These are phyloP conservation scores for Elephantulus edwardii DNA, from an alignment of 2,113 vertebrate genomes.

Conservation along the genomic window DNA sequence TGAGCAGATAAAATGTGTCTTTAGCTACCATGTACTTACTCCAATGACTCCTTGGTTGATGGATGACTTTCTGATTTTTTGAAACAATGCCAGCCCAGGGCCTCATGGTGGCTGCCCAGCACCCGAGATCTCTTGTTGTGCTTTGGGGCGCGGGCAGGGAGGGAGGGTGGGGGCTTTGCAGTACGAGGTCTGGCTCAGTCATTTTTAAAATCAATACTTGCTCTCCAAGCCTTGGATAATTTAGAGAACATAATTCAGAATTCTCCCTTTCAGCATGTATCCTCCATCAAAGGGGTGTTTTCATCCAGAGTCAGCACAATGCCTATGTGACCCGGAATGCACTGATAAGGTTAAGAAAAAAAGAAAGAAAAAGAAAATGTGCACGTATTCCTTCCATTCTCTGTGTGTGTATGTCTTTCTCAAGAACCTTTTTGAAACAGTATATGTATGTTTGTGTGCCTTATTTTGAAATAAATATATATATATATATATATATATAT, in stretches of 20 bases:
- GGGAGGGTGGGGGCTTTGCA: slow-evolving; percentile 80
- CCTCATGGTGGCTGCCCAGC: slow-evolving; percentile 77
- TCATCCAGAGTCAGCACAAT: slow-evolving; percentile 87
- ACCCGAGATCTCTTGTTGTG: slow-evolving; percentile 84
- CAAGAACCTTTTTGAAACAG: slow-evolving; percentile 41
- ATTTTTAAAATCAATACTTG: slow-evolving; percentile 97
- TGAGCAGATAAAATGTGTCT: slow-evolving; percentile 83
- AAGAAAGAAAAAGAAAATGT: slow-evolving; percentile 72
- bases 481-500: slow-evolving; percentile 49
- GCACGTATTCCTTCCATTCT: background rate
- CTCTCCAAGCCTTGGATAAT: slow-evolving; percentile 92
- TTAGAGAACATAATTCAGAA: slow-evolving; percentile 99
- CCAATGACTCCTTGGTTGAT: slow-evolving; percentile 83
- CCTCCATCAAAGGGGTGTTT: slow-evolving; percentile 89
- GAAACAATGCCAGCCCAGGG: slow-evolving; percentile 86
- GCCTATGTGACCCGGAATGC: slow-evolving; percentile 82
- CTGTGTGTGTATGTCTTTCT: slow-evolving; percentile 23
- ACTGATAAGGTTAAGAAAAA: slow-evolving; percentile 83
- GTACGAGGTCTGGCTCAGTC: slow-evolving; percentile 93
- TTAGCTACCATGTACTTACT: slow-evolving; percentile 84
- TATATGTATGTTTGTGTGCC: slow-evolving; percentile 14
- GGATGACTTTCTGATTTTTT: slow-evolving; percentile 88
- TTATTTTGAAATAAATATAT: slow-evolving; percentile 24
- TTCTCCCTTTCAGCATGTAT: slow-evolving; percentile 94
- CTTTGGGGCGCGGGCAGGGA: slow-evolving; percentile 76